These are phyloP conservation scores for Crotophaga sulcirostris DNA, from an alignment of 2,113 vertebrate genomes.

Conservation along the genomic window DNA sequence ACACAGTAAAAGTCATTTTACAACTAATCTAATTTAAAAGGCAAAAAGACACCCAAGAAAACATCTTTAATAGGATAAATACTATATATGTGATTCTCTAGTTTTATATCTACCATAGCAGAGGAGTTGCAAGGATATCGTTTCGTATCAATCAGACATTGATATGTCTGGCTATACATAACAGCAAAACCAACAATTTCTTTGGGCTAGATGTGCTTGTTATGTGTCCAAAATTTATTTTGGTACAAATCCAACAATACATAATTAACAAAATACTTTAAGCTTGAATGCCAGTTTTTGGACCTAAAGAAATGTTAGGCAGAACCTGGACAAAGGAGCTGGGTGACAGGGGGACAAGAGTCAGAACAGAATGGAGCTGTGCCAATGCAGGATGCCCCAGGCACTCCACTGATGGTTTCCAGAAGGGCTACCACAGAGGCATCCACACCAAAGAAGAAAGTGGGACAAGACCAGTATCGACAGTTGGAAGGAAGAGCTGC, in stretches of 20 bases:
- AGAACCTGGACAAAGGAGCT: background rate
- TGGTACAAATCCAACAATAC: background rate
- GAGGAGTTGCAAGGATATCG: background rate
- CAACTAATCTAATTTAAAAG: background rate
- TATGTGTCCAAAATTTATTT: background rate
- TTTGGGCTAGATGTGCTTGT: background rate
- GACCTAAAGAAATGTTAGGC: background rate
- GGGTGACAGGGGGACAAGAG: rapidly evolving
- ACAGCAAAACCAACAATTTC: background rate
- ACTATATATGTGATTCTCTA: background rate
- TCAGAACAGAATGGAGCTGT: background rate
- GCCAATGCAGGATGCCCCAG: background rate
- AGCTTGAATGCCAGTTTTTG: background rate
- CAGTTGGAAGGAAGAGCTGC: background rate
- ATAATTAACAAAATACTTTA: background rate
- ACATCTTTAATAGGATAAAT: background rate
- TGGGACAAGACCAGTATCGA: background rate
- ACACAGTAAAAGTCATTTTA: background rate
- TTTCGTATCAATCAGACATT: background rate
- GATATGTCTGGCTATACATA: background rate
- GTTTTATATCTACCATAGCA: background rate
- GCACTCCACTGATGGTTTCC: background rate
- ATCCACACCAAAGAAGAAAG: background rate
- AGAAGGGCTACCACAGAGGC: background rate
- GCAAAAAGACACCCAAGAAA: background rate